Evolutionary conservation across 2,888 invertebrate species (phyloP), one percentile per base, ranked within the genome.

Genomic region (Aphidoletes aphidimyza): DNA sequence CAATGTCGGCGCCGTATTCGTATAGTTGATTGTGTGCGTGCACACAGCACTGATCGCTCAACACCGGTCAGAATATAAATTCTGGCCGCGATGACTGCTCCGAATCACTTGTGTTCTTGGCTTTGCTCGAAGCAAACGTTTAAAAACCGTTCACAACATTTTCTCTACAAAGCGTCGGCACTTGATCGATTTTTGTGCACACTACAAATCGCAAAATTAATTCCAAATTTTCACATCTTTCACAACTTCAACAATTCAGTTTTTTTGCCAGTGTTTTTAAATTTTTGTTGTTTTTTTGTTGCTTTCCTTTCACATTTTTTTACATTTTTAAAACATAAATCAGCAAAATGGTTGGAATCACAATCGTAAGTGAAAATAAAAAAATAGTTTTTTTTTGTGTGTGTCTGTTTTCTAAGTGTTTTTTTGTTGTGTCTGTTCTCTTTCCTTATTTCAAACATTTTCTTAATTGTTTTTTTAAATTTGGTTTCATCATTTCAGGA

Each of bases 301-400:
- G 3, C 11, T 54, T 54, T 54, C 22, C n/a, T 22, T 26, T 54
- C 11, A 54, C 11, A 17, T 30, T 11, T 1, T 30, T 69, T 11
- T 14, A 30, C 54, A 69, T n/a, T n/a, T n/a, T n/a, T n/a, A 47
- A 47, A 6, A 47, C 9, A 47, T 2, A 47, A 30, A 9, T 30
- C 34, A 69, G 8, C 69, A 30, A 69, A 69, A 69, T 69, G 69
- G 69, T 69, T 69, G 69, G 69, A 69, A 69, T 69, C 30, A 30
- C 30, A 69, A 69, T 26, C 22, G 22, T 54, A 47, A 47, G n/a
- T 54, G 3, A 54, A 8, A 39, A 39, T 14, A 47, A 47, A 19
- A 11, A 19, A 47, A 47, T 69, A 1, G 30, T 30, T 69, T 69
- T 69, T 11, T 69, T 69, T 14, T n/a, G n/a, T n/a, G n/a, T n/a